Percentiles rank a stretch among this genome's conserved stretches.
These are phyloP conservation scores for Poicephalus gulielmi DNA, from an alignment of 2,113 vertebrate genomes.

Conservation along the genomic window DNA sequence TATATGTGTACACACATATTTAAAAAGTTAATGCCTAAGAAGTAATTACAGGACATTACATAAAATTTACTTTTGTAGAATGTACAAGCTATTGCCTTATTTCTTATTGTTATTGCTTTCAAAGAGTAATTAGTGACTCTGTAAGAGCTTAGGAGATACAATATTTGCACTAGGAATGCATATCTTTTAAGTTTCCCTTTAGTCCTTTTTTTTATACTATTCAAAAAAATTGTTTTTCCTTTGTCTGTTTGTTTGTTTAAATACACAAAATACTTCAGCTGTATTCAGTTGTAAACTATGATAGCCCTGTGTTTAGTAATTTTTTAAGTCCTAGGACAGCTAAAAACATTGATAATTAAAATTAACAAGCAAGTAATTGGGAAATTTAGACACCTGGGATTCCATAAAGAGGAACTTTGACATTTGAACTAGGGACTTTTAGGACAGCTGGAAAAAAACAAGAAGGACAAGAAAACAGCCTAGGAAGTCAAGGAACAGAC, in stretches of 20 bases:
- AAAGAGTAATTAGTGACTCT: not conserved
- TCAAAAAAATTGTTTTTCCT: not conserved
- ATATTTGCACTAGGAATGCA: not conserved
- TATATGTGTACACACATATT: rapidly evolving
- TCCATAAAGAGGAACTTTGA: not conserved
- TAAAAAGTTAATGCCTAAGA: not conserved
- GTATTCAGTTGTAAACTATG: not conserved
- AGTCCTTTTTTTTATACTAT: not conserved
- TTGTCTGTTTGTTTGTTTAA: not conserved
- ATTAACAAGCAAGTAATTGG: not conserved
- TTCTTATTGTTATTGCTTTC: not conserved
- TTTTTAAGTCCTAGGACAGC: not conserved
- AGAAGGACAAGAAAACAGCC: not conserved
- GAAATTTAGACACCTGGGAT: not conserved
- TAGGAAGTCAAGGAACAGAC: not conserved
- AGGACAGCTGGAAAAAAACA: not conserved
- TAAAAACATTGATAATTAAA: not conserved
- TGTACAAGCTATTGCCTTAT: not conserved
- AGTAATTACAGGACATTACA: not conserved
- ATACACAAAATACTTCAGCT: not conserved
- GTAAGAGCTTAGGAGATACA: not conserved
- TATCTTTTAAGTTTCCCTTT: not conserved
- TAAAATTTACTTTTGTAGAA: not conserved
- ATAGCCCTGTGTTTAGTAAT: not conserved
- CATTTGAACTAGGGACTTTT: not conserved